Base-by-base conservation (phyloP, 2,888 invertebrate species). In the Synergus laeviventris region DNA sequence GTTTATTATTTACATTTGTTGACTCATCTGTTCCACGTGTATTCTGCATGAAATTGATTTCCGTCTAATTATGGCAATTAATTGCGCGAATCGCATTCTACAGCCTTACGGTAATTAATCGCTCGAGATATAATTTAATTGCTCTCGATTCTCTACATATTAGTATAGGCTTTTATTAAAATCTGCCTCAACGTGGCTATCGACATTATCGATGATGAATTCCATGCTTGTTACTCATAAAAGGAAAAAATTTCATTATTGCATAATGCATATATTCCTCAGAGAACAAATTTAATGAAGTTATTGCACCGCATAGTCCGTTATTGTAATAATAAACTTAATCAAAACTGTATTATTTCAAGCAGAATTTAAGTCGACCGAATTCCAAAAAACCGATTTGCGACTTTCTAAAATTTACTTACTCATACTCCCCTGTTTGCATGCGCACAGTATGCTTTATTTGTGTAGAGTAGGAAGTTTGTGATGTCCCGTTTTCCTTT, bases 61-160 rank as follows among this genome's bases (percentile, higher is more conserved):
- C 18, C 24, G 59, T 36, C 54, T 49, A 62, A 42, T 39, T 59
- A 39, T 59, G 18, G 60, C 31, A 74, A 74, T 73, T 56, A 61
- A 76, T 73, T 39, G 56, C 24, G 62, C 36, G 76, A 16, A 60
- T 73, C 54, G 66, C 70, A 24, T 75, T 24, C 61, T 61, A 42
- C 39, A 70, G 49, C 70, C 74, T 21, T 42, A 39, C 56, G 21
- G 77, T 75, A 70, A 77, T 75, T 75, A 77, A 77, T 77, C 38
- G 73, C 75, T 16, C 36, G 38, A 56, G 18, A 36, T 59, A 39
- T 21, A 66, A 24, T 66, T 66, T 42, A 66, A 66, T 66, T 66
- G 66, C 45, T 66, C 31, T 45, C 16, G 9, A 66, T 45, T 42
- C 21, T 21, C 45, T 21, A 42, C 45, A 45, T 45, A 45, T 66